phyloP scores from a whole-genome alignment of 2,797 vertebrate genomes.

The Enteromius thamalakanensis region DNA sequence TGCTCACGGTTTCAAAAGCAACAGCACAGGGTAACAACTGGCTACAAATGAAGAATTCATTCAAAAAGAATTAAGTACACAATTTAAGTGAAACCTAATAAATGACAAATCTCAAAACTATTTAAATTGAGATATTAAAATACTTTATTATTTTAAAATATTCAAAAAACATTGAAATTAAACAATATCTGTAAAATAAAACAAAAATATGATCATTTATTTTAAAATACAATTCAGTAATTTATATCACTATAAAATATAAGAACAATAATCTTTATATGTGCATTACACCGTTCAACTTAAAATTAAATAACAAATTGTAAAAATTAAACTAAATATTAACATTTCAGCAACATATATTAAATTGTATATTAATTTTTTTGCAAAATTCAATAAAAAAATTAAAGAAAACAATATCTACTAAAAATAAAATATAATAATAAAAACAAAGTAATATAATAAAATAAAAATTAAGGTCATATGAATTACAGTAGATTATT shows the following conservation, averaged over 20 bases:
- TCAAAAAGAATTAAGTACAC: neutral
- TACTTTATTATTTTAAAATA: neutral
- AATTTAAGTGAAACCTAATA: neutral
- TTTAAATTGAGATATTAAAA: neutral
- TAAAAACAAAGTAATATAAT: neutral
- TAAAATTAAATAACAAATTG: too few species aligned
- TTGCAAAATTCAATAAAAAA: neutral
- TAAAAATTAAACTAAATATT: neutral
- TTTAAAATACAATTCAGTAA: neutral
- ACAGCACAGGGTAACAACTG: conserved; percentile 51
- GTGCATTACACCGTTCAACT: neutral
- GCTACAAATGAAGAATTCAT: conserved; percentile 48
- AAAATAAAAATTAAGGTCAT: neutral
- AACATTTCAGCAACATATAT: neutral
- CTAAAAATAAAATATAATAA: neutral
- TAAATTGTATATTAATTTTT: neutral
- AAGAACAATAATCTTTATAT: neutral
- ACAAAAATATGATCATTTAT: neutral
- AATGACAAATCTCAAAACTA: neutral
- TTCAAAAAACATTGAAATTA: neutral
- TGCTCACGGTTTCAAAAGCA: conserved; percentile 41
- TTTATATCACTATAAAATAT: neutral
- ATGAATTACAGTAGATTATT: neutral
- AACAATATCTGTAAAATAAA: neutral
- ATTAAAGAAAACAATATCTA: neutral